phyloP scores from a whole-genome alignment of 1,140 invertebrate genomes.

The Tetramorium alpestre region DNA sequence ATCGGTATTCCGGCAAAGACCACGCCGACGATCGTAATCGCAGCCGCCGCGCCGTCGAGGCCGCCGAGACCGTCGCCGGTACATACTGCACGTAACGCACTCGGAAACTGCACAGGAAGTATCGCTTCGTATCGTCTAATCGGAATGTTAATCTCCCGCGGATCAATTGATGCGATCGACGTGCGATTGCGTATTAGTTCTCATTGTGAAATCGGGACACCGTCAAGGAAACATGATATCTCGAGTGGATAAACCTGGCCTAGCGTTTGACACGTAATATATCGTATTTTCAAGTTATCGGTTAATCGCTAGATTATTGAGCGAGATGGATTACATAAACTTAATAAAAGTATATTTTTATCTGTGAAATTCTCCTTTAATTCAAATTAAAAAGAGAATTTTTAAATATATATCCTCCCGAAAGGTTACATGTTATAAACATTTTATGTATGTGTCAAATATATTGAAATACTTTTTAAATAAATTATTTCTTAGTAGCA shows the following conservation, averaged over 20 bases:
- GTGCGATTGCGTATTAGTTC: slow-evolving; percentile 3
- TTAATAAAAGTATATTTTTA: background rate
- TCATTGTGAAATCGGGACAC: slow-evolving; percentile 26
- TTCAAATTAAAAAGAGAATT: background rate
- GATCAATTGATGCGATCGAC: slow-evolving; percentile 40
- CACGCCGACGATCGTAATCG: slow-evolving; percentile 55
- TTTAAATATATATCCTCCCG: background rate
- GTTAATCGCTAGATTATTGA: background rate
- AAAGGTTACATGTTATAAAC: background rate
- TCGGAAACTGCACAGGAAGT: slow-evolving; percentile 45
- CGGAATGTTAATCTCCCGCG: slow-evolving; percentile 30
- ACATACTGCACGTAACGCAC: slow-evolving; percentile 30
- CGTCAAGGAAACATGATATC: background rate
- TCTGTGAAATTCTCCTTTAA: background rate
- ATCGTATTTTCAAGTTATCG: background rate
- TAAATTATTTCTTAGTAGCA: too few species aligned
- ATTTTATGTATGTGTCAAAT: background rate
- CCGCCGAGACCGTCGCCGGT: slow-evolving; percentile 22
- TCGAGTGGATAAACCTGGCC: background rate
- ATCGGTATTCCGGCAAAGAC: slow-evolving; percentile 67
- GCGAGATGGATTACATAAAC: too few species aligned
- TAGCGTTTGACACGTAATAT: background rate
- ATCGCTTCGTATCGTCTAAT: slow-evolving; percentile 6
- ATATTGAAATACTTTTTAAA: background rate
- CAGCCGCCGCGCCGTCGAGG: slow-evolving; percentile 40